Base-by-base conservation (phyloP, 2,888 invertebrate species). In the Lamproptera curius region DNA sequence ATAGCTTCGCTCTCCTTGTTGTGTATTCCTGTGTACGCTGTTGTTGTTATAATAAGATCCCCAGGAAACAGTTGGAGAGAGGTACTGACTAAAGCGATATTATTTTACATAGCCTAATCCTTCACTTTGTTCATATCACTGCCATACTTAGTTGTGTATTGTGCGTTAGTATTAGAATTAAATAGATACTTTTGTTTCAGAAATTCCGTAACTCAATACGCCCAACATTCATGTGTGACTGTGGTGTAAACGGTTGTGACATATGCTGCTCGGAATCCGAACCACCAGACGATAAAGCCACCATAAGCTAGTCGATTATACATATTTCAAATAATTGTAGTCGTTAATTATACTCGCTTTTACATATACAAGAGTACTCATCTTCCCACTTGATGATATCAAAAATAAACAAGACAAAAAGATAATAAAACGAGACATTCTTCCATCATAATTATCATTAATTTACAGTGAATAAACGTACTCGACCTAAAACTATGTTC, bases 11-110 rank as follows among this genome's bases (percentile, higher is more conserved):
- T 94, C 31, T 96, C 96, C 0, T 89, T 97, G 50, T 77, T 95
- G 20, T 96, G 96, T 76, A 95, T 97, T 71, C 97, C 97, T 8
- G 90, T 93, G 42, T 93, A 94, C 71, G 95, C 95, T 33, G 74
- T 95, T 39, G 91, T 93, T 55, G 91, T 93, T 44, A 78, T 96
- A 42, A 67, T 91, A 45, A 89, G 91, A 63, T 90, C 95, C 6
- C 90, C 92, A 38, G 97, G 97, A 45, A 83, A 90, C 38, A 92
- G 86, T 52, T 88, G 94, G 48, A 80, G 89, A 70, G 92, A 95
- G 90, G 97, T 96, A 80, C 66, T 67, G 62, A 11, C 10, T 4
- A n/a, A n/a, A n/a, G n/a, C n/a, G n/a, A n/a, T n/a, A n/a, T n/a
- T n/a, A n/a, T n/a, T n/a, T n/a, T n/a, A n/a, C n/a, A n/a, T n/a